Base-by-base conservation (phyloP, 2,888 invertebrate species). In the Podotricha telesiphe region DNA sequence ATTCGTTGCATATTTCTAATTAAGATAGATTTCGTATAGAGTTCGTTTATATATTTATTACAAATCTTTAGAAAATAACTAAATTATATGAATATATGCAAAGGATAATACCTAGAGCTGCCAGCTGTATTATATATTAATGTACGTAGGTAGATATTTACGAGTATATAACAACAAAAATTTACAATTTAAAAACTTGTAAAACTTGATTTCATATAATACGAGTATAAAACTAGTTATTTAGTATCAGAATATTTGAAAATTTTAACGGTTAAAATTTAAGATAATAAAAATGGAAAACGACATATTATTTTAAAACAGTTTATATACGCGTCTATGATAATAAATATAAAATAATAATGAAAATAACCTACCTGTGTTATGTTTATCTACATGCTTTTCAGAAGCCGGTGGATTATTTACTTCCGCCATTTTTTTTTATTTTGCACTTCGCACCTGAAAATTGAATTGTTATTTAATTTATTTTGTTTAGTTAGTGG, bases 341-440 rank as follows among this genome's bases (percentile, higher is more conserved):
- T 3, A 42, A 10, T 3, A 20, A 6, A 19, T 19, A 20, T 37
- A 11, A 19, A 34, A 15, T 47, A 4, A 20, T 15, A 20, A 15
- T 62, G 13, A 37, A 10, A 8, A 15, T 50, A 20, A 42, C 47
- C 50, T 84, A 92, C 92, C 92, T 91, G 91, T 87, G 68, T 88
- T 91, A 70, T 91, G 91, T 82, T 91, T 91, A 67, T 91, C 89
- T 71, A 78, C 77, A 47, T 77, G 81, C 74, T 89, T 87, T 47
- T 77, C 75, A 47, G 74, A 78, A 53, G 82, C 79, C 11, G 83
- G 80, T 65, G 82, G 78, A 50, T 85, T 86, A 65, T 88, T 87
- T 56, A 91, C 85, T 67, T 91, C 91, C 61, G 90, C 90, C 92
- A 92, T 92, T 67, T 53, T 76, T 68, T 51, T 68, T 58, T 17